Percentiles rank a stretch among this genome's conserved stretches.
Conservation (phyloP, 92 coral and sea anemone genomes). For the Palythoa heliodiscus region DNA sequence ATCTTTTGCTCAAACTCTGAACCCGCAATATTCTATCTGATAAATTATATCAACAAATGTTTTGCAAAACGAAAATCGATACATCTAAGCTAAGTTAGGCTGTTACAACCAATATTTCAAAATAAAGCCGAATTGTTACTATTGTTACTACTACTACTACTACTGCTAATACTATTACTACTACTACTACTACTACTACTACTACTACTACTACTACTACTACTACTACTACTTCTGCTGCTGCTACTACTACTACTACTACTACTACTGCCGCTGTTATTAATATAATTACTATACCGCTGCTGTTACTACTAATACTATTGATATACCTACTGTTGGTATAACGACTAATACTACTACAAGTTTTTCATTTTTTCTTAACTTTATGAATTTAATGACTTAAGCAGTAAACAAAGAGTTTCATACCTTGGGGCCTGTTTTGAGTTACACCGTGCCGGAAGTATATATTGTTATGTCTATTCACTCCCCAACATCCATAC, state of each 20-base stretch:
- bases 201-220: not conserved
- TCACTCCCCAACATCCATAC: not conserved
- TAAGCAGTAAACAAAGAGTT: not conserved
- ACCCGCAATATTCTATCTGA: too few relatives aligned
- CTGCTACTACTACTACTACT: not conserved
- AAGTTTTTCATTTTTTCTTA: too few relatives aligned
- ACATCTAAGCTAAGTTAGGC: too few relatives aligned
- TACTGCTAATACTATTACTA: too few relatives aligned
- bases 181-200: not conserved
- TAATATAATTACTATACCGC: not conserved
- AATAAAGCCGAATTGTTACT: too few relatives aligned
- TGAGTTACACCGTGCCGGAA: not conserved
- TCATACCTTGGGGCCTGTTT: not conserved
- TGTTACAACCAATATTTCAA: too few relatives aligned
- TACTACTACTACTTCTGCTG: not conserved
- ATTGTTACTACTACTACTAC: too few relatives aligned
- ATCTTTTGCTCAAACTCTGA: too few relatives aligned
- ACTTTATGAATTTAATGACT: too few relatives aligned
- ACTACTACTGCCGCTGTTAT: not conserved
- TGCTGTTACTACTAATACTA: too few relatives aligned
- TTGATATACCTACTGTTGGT: not conserved
- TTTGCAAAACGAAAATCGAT: too few relatives aligned
- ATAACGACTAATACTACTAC: not conserved
- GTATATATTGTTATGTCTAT: not conserved
- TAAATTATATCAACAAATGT: too few relatives aligned